Base-by-base conservation (phyloP, 1,140 invertebrate genomes). In the Oryzaephilus surinamensis region DNA sequence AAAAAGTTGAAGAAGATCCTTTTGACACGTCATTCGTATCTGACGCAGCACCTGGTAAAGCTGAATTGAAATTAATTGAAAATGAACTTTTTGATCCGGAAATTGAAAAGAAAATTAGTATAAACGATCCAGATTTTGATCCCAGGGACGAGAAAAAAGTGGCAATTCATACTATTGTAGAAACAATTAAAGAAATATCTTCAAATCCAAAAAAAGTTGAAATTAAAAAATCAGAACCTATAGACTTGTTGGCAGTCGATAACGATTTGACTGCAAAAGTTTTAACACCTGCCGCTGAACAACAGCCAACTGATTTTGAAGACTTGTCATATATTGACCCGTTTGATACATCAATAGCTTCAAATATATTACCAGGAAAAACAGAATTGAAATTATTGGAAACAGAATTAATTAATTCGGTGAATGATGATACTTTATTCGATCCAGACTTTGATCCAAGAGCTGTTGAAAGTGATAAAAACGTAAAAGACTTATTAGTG, bases 281-380 rank as follows among this genome's bases (percentile, higher is more conserved):
- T 52, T 50, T 74, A 54, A 60, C 74, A 54, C 73, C 74, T 2
- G 55, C 58, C 2, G 64, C 60, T 19, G 56, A 69, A 29, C 49
- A 51, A 31, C 54, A 54, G 17, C 54, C 51, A 20, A 49, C 48
- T 7, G 50, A 62, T 11, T 62, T 68, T 20, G 42, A 55, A 10
- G 69, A 73, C 21, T 33, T 50, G 17, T 44, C 53, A 4, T 61
- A 68, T 34, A 60, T 72, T 32, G 84, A 89, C 65, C 84, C 85
- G 0, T 89, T 89, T 55, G 84, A 89, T 57, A 89, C 86, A 0
- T 86, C 82, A 2, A 79, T 80, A 50, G 79, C 79, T 1, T 67
- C 64, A 28, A 78, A 81, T 52, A 71, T 86, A 19, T 61, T 74
- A 38, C 81, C 80, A 1, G 82, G 82, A 1, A 79, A 77, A 55